Conservation (phyloP, 2,888 invertebrate genomes). For the Clunio marinus region DNA sequence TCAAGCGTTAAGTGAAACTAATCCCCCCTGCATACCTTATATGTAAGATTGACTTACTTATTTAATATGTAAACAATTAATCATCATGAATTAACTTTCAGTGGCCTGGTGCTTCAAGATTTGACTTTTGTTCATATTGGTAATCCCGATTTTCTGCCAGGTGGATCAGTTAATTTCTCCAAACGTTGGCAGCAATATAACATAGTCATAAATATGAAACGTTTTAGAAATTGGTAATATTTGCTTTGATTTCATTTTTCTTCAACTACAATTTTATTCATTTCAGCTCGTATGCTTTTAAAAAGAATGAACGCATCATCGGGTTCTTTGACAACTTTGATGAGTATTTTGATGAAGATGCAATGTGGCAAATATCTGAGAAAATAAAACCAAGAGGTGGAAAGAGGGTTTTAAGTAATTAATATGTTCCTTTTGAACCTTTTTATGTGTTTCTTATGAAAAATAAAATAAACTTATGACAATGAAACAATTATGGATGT, state of each 20-base stretch:
- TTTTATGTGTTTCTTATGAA: not conserved
- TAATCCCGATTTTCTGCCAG: slow-evolving; percentile 74
- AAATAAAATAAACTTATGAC: not conserved
- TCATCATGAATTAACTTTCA: slow-evolving; percentile 53
- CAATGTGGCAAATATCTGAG: slow-evolving; percentile 98
- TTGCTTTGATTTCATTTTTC: not conserved
- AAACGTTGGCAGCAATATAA: slow-evolving; percentile 99
- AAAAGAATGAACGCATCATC: slow-evolving; percentile 89
- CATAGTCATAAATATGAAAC: slow-evolving; percentile 96
- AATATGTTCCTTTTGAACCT: not conserved
- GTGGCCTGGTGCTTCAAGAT: slow-evolving; percentile 96
- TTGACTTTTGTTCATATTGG: slow-evolving; percentile 98
- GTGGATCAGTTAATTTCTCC: slow-evolving; percentile 88
- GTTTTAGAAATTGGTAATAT: slow-evolving; percentile 90
- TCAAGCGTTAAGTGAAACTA: slow-evolving; percentile 87
- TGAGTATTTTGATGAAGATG: slow-evolving; percentile 91
- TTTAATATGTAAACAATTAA: slow-evolving; percentile 20
- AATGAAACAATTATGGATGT: no score
- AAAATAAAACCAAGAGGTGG: slow-evolving; percentile 83
- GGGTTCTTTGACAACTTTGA: slow-evolving; percentile 96
- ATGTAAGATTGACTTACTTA: slow-evolving; percentile 65
- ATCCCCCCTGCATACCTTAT: slow-evolving; percentile 98
- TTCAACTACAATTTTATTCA: slow-evolving; percentile 9
- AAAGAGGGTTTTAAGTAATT: not conserved
- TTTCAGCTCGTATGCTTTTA: slow-evolving; percentile 84